A percentile compares a stretch with the other conserved stretches of the same genome.
Conservation (phyloP, 1,140 invertebrate species). For the Zaprionus vittiger region DNA sequence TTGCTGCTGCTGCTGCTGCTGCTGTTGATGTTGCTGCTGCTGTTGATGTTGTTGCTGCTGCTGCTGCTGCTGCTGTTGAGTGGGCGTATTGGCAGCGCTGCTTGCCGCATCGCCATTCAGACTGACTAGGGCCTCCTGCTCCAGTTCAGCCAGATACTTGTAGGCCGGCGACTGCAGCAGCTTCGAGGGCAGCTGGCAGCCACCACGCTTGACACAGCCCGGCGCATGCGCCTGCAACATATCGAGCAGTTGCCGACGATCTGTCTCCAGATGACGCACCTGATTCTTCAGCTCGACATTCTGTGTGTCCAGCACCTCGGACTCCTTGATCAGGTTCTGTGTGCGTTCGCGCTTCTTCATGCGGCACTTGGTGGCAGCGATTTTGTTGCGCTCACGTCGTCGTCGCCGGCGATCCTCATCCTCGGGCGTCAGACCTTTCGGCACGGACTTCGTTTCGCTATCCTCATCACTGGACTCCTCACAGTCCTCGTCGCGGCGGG, state of each 20-base stretch:
- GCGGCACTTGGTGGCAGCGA: constrained; percentile 97
- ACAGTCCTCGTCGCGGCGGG: constrained; percentile 74
- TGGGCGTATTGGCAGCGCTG: constrained; percentile 22
- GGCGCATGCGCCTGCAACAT: constrained; percentile 87
- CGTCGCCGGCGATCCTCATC: constrained; percentile 94
- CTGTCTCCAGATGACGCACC: constrained; percentile 88
- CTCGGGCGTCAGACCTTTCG: constrained; percentile 90
- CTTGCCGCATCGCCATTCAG: constrained; percentile 7
- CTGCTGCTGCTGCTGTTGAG: constrained; percentile 26
- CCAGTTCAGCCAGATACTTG: constrained; percentile 74
- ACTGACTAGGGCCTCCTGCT: constrained; percentile 43
- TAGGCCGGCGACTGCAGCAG: constrained; percentile 73
- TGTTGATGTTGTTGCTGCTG: constrained; percentile 35
- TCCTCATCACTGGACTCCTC: constrained; percentile 80
- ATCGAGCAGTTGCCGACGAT: constrained; percentile 87
- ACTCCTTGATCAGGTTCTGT: constrained; percentile 93
- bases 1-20: constrained; percentile 36
- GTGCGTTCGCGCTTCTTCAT: constrained; percentile 97
- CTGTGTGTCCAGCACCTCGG: constrained; percentile 93
- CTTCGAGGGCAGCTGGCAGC: constrained; percentile 70
- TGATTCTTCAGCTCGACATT: constrained; percentile 94
- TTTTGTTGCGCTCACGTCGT: constrained; percentile 95
- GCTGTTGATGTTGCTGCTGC: constrained; percentile 44
- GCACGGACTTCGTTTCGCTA: constrained; percentile 69
- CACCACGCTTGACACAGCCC: constrained; percentile 85